Evolutionary conservation across 2,888 invertebrate genomes (phyloP), one percentile per base, ranked within the genome.

Genomic region (Peribatodes rhomboidaria): DNA sequence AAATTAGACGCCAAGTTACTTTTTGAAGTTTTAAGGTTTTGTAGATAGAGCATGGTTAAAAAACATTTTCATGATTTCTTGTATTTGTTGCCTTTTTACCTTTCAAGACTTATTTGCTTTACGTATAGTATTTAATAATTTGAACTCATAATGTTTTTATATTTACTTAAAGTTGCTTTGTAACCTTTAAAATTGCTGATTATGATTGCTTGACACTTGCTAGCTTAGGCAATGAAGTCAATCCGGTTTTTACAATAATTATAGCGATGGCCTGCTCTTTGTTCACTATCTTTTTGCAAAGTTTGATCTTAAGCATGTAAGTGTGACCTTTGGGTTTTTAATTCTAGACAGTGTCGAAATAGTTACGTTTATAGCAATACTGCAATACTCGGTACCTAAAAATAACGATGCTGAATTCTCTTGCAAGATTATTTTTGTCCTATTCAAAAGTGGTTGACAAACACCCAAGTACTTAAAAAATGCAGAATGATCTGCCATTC

Each of bases 161-260:
- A 27, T 4, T 14, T 33, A 49, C 11, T 4, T 27, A 39, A 39
- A 31, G 16, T 53, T 11, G 18, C 39, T 35, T 56, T 14, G 27
- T 52, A 50, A 52, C 49, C 55, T 61, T 56, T 56, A 41, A 35
- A 13, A 11, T 50, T n/a, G n/a, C n/a, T n/a, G n/a, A 27, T 49
- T 55, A 62, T 57, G 44, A 52, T 33, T 33, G 55, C 59, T 64
- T 62, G 63, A 59, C 55, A 64, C 68, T 70, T 44, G 41, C 54
- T 42, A 35, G 33, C 56, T 44, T 57, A 31, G 54, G 64, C 33
- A 61, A 49, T 37, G 16, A 37, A 41, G 41, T 42, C 50, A 57
- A 44, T 53, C 53, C 52, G 53, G 57, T 58, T 58, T 53, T 53
- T 52, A 57, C 33, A 20, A 63, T 63, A 58, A 57, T 56, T 63